A percentile compares a stretch with the other conserved stretches of the same genome.
Evolutionary conservation across 1,140 invertebrate species (phyloP).

Genomic region (Panagrolaimus sp.): DNA sequence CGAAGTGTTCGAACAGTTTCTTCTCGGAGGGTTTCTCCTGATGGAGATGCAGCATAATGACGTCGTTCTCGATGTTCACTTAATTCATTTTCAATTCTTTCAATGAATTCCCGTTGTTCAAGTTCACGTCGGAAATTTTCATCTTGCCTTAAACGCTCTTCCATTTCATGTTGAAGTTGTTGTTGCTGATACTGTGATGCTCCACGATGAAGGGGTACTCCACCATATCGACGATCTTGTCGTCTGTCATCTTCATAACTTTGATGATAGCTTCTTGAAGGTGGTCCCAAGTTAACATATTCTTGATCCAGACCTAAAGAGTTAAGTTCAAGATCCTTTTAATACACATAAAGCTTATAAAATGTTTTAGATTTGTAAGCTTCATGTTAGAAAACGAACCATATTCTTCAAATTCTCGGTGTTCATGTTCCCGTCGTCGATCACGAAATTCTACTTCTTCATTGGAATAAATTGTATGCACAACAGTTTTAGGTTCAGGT

Average conservation of each 20-base stretch:
- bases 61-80: slow-evolving; percentile 1
- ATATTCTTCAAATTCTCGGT: background rate
- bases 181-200: background rate
- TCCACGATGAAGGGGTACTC: slow-evolving; percentile 14
- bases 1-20: slow-evolving; percentile 29
- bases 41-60: slow-evolving; percentile 8
- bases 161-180: background rate
- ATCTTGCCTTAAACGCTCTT: slow-evolving; percentile 1
- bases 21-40: slow-evolving; percentile 24
- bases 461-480: background rate
- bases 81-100: background rate
- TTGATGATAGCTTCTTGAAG: no score
- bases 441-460: background rate
- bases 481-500: background rate
- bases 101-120: background rate
- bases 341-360: no score
- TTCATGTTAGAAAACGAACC: no score
- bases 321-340: no score
- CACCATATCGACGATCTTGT: background rate
- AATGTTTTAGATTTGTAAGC: no score
- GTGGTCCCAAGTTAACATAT: no score
- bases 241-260: background rate
- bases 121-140: background rate
- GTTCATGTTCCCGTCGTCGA: slow-evolving; percentile 10
- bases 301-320: no score